Conservation (phyloP, 2,888 invertebrate species). For the Pollenia amentaria region DNA sequence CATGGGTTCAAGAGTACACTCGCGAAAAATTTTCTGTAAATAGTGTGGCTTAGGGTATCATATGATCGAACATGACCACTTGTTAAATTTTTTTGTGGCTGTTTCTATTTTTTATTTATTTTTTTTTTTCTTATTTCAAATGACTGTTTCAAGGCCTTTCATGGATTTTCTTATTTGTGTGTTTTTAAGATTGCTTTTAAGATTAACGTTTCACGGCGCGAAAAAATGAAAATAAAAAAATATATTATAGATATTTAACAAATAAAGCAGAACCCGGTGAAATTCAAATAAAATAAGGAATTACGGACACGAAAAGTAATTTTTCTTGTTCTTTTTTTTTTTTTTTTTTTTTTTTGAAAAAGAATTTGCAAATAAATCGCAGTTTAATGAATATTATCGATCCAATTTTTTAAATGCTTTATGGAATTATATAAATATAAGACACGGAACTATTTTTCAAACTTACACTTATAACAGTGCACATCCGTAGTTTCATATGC, state of each 20-base stretch:
- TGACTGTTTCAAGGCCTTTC: slow-evolving; percentile 35
- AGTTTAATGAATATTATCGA: not conserved
- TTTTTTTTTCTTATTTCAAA: slow-evolving; percentile 1
- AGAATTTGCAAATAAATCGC: not conserved
- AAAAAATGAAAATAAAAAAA: not conserved
- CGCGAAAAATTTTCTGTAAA: too few species aligned
- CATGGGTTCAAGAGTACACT: too few species aligned
- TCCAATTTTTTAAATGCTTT: not conserved
- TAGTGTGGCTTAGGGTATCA: too few species aligned
- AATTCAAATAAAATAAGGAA: not conserved
- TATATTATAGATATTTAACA: not conserved
- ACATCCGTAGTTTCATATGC: too few species aligned
- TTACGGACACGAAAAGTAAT: not conserved
- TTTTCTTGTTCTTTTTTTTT: not conserved
- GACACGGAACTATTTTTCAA: too few species aligned
- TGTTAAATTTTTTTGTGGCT: not conserved
- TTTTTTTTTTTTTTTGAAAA: too few species aligned
- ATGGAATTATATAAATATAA: not conserved
- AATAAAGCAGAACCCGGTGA: not conserved
- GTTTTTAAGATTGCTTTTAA: slow-evolving; percentile 7
- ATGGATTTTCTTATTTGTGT: slow-evolving; percentile 18
- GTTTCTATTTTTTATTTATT: not conserved
- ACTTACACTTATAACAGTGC: too few species aligned
- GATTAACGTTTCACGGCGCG: slow-evolving; percentile 14
- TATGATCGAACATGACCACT: not conserved